Conservation (phyloP, 2,888 invertebrate species). For the Lordiphosa fenestrarum region DNA sequence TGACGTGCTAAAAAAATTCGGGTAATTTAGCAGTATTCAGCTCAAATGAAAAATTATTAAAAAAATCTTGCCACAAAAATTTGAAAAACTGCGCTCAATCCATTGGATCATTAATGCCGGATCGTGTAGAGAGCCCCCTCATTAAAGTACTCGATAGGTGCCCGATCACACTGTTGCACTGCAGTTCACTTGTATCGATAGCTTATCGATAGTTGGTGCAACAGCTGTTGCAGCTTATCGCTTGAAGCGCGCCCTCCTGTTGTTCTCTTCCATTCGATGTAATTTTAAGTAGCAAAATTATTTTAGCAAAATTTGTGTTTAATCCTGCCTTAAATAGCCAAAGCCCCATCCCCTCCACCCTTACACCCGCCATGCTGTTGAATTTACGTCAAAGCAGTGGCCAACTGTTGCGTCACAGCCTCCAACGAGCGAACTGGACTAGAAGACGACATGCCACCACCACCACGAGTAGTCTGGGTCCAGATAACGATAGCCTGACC, state of each 20-base stretch:
- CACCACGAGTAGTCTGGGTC: neutral
- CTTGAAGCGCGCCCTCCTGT: neutral
- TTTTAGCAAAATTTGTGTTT: neutral
- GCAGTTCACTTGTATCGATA: no score
- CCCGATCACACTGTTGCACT: no score
- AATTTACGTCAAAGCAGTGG: slow-evolving; percentile 22
- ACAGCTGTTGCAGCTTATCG: neutral
- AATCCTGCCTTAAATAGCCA: neutral
- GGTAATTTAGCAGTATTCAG: no score
- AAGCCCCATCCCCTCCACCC: neutral
- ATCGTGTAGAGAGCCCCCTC: no score
- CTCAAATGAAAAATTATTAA: no score
- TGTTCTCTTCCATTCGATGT: neutral
- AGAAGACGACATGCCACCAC: slow-evolving; percentile 23
- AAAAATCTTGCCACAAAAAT: no score
- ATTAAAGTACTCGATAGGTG: no score
- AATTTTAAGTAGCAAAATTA: neutral
- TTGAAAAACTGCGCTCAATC: no score
- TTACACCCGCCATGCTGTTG: slow-evolving; percentile 20
- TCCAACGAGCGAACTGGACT: slow-evolving; percentile 11
- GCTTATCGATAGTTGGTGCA: no score
- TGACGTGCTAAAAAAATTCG: no score
- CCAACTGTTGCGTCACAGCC: slow-evolving; percentile 50
- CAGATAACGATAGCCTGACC: slow-evolving; percentile 82
- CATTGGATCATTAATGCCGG: no score